Percentiles rank a stretch among this genome's conserved stretches.
These are phyloP conservation scores for Propithecus perrieri DNA, from an alignment of 2,797 vertebrate species.

Conservation along the genomic window DNA sequence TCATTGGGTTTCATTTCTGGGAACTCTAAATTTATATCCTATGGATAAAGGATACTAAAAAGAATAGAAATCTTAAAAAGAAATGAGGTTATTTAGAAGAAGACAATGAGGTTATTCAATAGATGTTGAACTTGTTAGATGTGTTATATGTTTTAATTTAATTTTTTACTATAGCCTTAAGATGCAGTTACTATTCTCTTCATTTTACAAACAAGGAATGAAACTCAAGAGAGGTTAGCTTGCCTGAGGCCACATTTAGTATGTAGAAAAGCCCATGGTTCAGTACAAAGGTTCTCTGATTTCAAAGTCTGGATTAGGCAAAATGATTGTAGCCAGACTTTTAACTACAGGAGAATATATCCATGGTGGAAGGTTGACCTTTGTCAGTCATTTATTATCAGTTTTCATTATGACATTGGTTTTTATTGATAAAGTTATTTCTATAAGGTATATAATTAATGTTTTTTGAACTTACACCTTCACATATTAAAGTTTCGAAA, in stretches of 20 bases:
- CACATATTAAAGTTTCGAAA: slow-evolving; percentile 12
- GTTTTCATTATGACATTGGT: slow-evolving; percentile 18
- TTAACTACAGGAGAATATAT: neutral
- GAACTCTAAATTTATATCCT: slow-evolving; percentile 20
- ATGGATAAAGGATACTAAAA: neutral
- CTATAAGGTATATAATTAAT: neutral
- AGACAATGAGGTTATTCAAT: neutral
- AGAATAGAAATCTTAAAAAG: slow-evolving; percentile 18
- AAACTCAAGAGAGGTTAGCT: neutral
- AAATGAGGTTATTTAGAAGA: neutral
- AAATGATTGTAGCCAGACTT: slow-evolving; percentile 27
- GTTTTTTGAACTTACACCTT: neutral
- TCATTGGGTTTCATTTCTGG: slow-evolving; percentile 28
- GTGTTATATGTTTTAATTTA: slow-evolving; percentile 16
- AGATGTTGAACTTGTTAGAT: neutral
- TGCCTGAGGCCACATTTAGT: neutral
- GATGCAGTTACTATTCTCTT: neutral
- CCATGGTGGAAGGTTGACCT: neutral
- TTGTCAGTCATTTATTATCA: neutral
- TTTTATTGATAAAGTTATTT: slow-evolving; percentile 37
- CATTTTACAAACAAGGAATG: slow-evolving; percentile 21
- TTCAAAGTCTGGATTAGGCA: neutral
- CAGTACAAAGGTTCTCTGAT: neutral
- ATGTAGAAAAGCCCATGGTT: neutral
- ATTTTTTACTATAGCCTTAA: slow-evolving; percentile 27